A percentile compares a stretch with the other conserved stretches of the same genome.
These are phyloP conservation scores for Lypha dubia DNA, from an alignment of 2,888 invertebrate genomes.

Conservation along the genomic window DNA sequence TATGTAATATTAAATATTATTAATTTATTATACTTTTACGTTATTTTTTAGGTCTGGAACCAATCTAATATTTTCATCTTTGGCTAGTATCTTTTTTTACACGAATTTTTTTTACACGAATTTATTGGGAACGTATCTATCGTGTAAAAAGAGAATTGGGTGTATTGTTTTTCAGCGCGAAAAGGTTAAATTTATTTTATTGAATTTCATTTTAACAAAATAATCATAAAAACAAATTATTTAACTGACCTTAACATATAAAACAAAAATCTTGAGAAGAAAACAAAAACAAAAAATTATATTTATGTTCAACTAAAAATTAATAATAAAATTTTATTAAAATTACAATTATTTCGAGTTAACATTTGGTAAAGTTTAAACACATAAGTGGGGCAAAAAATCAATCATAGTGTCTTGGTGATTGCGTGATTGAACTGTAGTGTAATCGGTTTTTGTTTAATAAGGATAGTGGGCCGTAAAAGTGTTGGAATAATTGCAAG, in stretches of 20 bases:
- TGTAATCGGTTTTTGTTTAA: not conserved
- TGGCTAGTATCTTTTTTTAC: too few species aligned
- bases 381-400: constrained; percentile 4
- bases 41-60: too few species aligned
- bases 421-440: constrained; percentile 35
- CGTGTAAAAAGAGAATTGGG: too few species aligned
- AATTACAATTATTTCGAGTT: constrained; percentile 59
- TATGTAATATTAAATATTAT: too few species aligned
- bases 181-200: constrained; percentile 46
- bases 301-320: constrained; percentile 39
- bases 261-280: constrained; percentile 44
- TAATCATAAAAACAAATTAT: constrained; percentile 61
- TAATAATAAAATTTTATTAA: constrained; percentile 61
- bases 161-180: too few species aligned
- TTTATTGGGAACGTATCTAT: too few species aligned
- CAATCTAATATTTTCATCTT: too few species aligned
- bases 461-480: not conserved
- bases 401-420: constrained; percentile 32
- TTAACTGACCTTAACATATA: constrained; percentile 65
- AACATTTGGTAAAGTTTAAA: constrained; percentile 53
- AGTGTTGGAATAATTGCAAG: not conserved
- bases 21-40: too few species aligned
- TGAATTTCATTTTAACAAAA: constrained; percentile 23
- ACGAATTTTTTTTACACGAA: too few species aligned
- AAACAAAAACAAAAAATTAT: constrained; percentile 3